phyloP scores from a whole-genome alignment of 2,113 vertebrate species.

The Chlorodrepanis virens region DNA sequence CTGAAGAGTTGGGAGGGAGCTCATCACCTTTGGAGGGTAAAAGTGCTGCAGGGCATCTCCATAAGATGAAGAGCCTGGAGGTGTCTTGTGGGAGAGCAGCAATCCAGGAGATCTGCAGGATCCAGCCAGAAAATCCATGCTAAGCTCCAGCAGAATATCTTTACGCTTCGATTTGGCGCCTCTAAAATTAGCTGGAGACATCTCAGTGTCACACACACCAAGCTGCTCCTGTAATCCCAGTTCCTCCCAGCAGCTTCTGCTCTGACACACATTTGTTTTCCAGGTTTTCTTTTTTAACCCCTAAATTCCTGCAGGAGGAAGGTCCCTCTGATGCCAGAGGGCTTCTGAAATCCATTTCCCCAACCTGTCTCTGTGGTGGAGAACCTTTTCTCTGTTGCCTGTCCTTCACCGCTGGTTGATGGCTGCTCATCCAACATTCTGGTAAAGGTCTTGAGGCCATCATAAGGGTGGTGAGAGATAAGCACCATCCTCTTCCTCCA shows the following conservation, averaged over 20 bases:
- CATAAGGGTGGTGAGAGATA: accelerated
- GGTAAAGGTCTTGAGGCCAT: not conserved
- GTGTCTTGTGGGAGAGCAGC: not conserved
- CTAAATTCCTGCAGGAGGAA: not conserved
- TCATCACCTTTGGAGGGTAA: not conserved
- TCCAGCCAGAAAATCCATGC: not conserved
- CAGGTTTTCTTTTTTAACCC: slow-evolving; percentile 22
- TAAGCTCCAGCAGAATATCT: slow-evolving; percentile 34
- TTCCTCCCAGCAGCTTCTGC: slow-evolving; percentile 37
- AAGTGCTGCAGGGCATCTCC: not conserved
- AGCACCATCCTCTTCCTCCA: not conserved
- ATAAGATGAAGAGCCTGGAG: not conserved
- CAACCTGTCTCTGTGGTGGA: accelerated
- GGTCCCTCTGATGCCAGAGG: not conserved
- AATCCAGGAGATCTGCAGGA: not conserved
- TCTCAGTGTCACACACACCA: slow-evolving; percentile 28
- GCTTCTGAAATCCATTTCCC: not conserved
- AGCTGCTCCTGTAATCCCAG: slow-evolving; percentile 40
- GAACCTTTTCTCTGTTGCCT: not conserved
- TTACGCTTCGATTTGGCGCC: not conserved
- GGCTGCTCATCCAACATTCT: not conserved
- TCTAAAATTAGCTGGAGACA: slow-evolving; percentile 31
- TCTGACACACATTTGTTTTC: slow-evolving; percentile 23
- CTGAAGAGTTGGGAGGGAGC: no score
- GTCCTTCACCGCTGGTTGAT: not conserved